Evolutionary conservation across 2,113 vertebrate genomes (phyloP).

Genomic region (Pyrgilauda ruficollis): DNA sequence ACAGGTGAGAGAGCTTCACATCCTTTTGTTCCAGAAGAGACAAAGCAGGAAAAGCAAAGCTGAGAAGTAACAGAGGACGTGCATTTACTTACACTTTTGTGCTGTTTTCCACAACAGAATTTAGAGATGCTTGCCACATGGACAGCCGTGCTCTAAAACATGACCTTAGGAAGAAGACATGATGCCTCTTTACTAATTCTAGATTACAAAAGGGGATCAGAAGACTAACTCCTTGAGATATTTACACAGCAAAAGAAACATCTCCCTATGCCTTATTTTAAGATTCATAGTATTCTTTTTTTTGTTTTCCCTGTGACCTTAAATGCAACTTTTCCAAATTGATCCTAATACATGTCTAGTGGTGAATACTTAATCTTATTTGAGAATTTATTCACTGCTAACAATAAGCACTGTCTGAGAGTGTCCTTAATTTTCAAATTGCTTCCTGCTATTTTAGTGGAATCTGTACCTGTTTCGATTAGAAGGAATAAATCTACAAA

Average conservation of each 20-base stretch:
- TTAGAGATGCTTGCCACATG: too few species aligned
- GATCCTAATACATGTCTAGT: neutral
- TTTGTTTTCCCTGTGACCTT: neutral
- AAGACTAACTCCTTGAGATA: neutral
- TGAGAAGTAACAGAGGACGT: neutral
- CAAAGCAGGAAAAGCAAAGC: neutral
- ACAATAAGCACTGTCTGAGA: neutral
- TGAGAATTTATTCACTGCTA: slow-evolving; percentile 11
- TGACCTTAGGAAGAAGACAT: neutral
- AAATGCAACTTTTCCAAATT: neutral
- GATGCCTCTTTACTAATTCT: neutral
- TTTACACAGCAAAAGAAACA: neutral
- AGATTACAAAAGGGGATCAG: neutral
- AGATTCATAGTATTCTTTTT: neutral
- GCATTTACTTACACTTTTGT: neutral
- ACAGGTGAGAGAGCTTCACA: neutral
- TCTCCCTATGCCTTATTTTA: accelerated
- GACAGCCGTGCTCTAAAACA: neutral
- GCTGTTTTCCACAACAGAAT: neutral
- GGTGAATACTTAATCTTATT: neutral
- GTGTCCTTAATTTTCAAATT: neutral
- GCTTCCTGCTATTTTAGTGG: slow-evolving; percentile 2
- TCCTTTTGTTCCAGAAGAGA: neutral
- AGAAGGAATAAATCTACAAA: slow-evolving; percentile 10
- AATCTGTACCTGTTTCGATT: neutral